Percentiles rank a stretch among this genome's conserved stretches.
phyloP scores from a whole-genome alignment of 2,113 vertebrate species.

The Hippocampus barbouri region DNA sequence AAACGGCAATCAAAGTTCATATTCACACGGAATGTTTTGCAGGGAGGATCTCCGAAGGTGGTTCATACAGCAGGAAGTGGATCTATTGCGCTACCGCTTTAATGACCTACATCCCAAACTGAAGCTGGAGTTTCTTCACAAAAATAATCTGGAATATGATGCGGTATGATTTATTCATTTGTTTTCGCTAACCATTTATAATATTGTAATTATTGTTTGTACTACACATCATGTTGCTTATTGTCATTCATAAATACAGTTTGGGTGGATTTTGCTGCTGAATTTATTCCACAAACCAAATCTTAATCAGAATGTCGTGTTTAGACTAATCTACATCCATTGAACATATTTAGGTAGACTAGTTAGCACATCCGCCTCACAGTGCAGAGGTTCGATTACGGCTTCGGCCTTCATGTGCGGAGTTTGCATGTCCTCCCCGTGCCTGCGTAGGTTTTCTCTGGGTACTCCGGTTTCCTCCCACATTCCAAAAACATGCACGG shows the following conservation, averaged over 20 bases:
- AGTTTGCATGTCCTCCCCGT: too few relatives aligned
- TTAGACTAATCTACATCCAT: too few relatives aligned
- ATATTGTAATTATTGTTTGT: background rate
- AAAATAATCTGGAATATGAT: constrained; percentile 82
- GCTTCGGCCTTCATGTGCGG: too few relatives aligned
- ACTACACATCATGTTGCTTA: background rate
- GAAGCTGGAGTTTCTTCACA: constrained; percentile 81
- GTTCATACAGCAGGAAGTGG: constrained; percentile 98
- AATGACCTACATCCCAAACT: constrained; percentile 55
- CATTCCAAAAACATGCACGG: too few relatives aligned
- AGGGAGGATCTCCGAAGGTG: constrained; percentile 95
- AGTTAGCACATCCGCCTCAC: too few relatives aligned
- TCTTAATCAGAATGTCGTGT: too few relatives aligned
- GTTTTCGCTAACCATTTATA: background rate
- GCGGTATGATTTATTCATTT: constrained; percentile 71
- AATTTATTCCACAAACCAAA: too few relatives aligned
- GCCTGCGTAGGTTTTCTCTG: too few relatives aligned
- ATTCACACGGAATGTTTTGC: constrained; percentile 18
- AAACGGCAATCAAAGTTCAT: background rate
- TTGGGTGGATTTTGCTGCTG: too few relatives aligned
- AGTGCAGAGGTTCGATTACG: too few relatives aligned
- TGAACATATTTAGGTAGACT: too few relatives aligned
- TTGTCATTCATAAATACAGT: background rate
- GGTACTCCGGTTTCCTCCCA: too few relatives aligned
- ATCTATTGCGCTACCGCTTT: constrained; percentile 90